Percentiles rank a stretch among this genome's conserved stretches.
Evolutionary conservation across 1,140 invertebrate species (phyloP).

Genomic region (Aphis gossypii): DNA sequence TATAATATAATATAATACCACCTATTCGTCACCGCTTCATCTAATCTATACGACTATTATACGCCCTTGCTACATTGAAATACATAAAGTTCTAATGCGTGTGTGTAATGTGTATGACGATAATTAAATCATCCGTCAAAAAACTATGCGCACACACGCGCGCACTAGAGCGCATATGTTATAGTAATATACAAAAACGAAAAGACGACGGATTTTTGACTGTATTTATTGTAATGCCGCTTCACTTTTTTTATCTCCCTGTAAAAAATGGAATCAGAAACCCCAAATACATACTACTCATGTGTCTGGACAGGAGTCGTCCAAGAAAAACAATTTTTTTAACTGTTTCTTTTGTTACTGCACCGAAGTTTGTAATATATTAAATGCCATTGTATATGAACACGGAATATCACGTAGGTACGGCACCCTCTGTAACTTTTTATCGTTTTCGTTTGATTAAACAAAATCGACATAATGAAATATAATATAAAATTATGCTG

Average conservation of each 20-base stretch:
- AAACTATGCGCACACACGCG: background rate
- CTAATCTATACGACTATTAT: background rate
- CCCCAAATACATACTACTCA: no score
- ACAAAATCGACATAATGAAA: background rate
- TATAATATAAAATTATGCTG: background rate
- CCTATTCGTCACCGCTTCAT: background rate
- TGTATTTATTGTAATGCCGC: no score
- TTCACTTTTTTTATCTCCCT: no score
- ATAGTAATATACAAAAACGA: background rate
- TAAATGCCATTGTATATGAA: background rate
- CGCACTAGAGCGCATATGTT: background rate
- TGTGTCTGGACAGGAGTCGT: background rate
- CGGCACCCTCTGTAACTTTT: background rate
- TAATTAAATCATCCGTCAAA: background rate
- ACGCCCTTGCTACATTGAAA: background rate
- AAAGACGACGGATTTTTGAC: background rate
- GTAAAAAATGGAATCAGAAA: no score
- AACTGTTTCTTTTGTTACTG: background rate
- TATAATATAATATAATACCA: background rate
- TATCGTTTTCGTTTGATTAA: background rate
- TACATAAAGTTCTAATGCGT: background rate
- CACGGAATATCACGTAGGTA: background rate
- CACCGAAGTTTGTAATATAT: background rate
- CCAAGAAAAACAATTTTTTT: background rate
- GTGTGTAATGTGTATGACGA: no score